These are phyloP conservation scores for Spatulosminthurus flaviceps DNA, from an alignment of 2,888 invertebrate genomes.

Conservation along the genomic window DNA sequence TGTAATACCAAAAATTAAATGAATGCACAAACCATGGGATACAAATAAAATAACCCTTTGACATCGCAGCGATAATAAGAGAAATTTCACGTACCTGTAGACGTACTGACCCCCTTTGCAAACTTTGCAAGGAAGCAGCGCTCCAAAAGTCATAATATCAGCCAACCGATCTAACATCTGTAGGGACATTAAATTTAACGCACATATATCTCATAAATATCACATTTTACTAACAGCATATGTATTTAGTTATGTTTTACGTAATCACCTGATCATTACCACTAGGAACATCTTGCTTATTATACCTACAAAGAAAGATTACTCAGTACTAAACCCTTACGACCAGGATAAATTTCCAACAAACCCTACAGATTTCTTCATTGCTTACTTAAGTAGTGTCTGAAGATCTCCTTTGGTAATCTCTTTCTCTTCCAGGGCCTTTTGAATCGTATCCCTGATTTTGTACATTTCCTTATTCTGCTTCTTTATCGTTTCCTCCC, in stretches of 20 bases:
- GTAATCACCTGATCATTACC: background rate
- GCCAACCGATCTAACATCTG: conserved; percentile 80
- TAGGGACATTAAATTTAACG: conserved; percentile 63
- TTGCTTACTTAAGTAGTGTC: conserved; percentile 60
- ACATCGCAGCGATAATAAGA: no score
- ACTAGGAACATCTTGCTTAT: conserved; percentile 75
- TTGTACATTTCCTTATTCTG: conserved; percentile 79
- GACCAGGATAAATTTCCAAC: background rate
- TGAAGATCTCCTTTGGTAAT: conserved; percentile 74
- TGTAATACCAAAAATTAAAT: conserved; percentile 60
- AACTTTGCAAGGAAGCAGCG: conserved; percentile 78
- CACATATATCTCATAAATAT: no score
- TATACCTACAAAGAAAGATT: conserved; percentile 73
- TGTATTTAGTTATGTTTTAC: no score
- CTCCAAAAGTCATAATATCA: conserved; percentile 90
- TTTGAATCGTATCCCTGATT: conserved; percentile 73
- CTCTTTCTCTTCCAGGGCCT: conserved; percentile 61
- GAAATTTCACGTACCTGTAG: no score
- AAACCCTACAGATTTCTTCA: no score
- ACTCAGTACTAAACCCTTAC: background rate
- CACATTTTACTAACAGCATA: no score
- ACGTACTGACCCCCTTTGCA: conserved; percentile 78
- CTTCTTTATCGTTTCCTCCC: conserved; percentile 73
- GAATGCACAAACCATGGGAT: no score
- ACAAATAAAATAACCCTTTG: no score